These are phyloP conservation scores for Atrina japonica DNA, from an alignment of 2,888 invertebrate genomes.

Conservation along the genomic window DNA sequence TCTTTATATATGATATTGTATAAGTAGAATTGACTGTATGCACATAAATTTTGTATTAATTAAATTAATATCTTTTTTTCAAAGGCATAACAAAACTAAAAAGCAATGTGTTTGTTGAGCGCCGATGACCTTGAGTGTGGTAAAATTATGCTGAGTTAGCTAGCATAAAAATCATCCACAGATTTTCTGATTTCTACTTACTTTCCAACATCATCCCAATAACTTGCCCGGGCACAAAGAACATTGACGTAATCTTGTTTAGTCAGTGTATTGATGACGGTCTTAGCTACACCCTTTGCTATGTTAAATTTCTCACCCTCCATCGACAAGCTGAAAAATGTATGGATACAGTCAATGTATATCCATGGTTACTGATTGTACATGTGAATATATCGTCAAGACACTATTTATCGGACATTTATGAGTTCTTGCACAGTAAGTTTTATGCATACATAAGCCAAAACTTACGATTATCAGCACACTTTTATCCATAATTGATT, in stretches of 20 bases:
- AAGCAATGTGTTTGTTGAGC: no score
- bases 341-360: slow-evolving; percentile 6
- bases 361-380: background rate
- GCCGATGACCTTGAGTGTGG: no score
- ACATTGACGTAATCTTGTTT: slow-evolving; percentile 81
- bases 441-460: no score
- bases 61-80: no score
- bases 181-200: slow-evolving; percentile 68
- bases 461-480: no score
- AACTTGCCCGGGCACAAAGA: slow-evolving; percentile 80
- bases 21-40: background rate
- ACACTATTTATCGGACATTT: no score
- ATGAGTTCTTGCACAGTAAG: no score
- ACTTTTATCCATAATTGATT: no score
- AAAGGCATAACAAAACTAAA: no score
- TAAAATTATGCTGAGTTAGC: no score
- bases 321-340: slow-evolving; percentile 77
- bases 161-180: no score
- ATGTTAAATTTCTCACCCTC: slow-evolving; percentile 80
- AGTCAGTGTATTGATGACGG: slow-evolving; percentile 80
- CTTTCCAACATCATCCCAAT: slow-evolving; percentile 81
- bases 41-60: background rate
- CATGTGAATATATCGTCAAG: no score
- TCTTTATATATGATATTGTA: background rate
- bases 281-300: slow-evolving; percentile 80